Evolutionary conservation across 2,797 vertebrate genomes (phyloP).

Genomic region (Poeciliopsis presidionis): DNA sequence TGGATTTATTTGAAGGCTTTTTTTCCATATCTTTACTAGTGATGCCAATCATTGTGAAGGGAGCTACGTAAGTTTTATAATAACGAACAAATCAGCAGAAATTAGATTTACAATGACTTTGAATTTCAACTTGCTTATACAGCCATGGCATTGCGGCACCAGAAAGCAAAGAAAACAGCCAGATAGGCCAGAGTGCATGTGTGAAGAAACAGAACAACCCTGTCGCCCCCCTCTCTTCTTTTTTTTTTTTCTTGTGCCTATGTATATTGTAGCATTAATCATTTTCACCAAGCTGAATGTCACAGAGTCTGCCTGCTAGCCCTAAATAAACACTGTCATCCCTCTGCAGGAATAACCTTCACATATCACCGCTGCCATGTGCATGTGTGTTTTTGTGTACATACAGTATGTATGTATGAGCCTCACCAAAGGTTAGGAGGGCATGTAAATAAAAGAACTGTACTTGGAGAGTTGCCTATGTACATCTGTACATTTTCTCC

Average conservation of each 20-base stretch:
- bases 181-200: conserved; percentile 20
- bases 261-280: conserved; percentile 78
- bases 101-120: conserved; percentile 31
- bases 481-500: conserved; percentile 65
- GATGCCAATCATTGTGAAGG: neutral
- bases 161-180: conserved; percentile 22
- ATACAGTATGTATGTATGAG: conserved; percentile 31
- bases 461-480: conserved; percentile 50
- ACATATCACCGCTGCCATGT: conserved; percentile 69
- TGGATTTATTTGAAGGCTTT: neutral
- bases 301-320: conserved; percentile 70
- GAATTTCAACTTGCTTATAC: conserved; percentile 19
- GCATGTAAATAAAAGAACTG: conserved; percentile 73
- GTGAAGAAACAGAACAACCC: conserved; percentile 18
- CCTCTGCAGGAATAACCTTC: conserved; percentile 77
- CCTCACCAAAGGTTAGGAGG: conserved; percentile 66
- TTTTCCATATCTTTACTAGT: neutral
- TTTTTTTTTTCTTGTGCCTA: conserved; percentile 48
- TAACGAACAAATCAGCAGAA: conserved; percentile 26
- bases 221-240: conserved; percentile 22
- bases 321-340: conserved; percentile 80
- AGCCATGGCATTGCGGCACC: conserved; percentile 9
- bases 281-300: conserved; percentile 76
- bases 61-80: conserved; percentile 10
- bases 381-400: conserved; percentile 43